Percentiles rank a stretch among this genome's conserved stretches.
These are phyloP conservation scores for Porphyrio hochstetteri DNA, from an alignment of 2,113 vertebrate species.

Conservation along the genomic window DNA sequence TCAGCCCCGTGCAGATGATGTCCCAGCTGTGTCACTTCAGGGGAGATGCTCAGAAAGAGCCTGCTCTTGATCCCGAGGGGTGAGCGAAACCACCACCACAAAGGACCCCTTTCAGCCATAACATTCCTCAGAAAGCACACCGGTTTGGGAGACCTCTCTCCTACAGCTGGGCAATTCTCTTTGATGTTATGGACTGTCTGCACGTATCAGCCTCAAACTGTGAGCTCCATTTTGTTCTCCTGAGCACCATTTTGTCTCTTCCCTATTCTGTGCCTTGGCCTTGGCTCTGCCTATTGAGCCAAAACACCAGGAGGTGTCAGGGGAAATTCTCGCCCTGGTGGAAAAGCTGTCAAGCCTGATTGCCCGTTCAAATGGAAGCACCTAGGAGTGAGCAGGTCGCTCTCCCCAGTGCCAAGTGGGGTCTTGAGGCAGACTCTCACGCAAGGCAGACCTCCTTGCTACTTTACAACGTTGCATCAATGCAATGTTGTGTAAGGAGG, in stretches of 20 bases:
- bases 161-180: constrained; percentile 37
- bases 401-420: background rate
- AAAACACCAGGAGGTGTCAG: constrained; percentile 65
- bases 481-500: fast-evolving
- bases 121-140: background rate
- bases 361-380: constrained; percentile 30
- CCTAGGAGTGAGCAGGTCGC: background rate
- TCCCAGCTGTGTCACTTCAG: fast-evolving
- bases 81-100: background rate
- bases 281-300: constrained; percentile 30
- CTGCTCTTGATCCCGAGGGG: fast-evolving
- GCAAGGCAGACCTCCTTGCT: background rate
- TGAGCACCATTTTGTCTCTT: constrained; percentile 41
- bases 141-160: background rate
- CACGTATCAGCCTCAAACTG: constrained; percentile 41
- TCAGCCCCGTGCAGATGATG: background rate
- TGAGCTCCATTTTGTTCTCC: constrained; percentile 48
- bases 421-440: fast-evolving
- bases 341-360: constrained; percentile 46
- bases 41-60: background rate
- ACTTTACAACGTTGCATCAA: fast-evolving
- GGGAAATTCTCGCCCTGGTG: background rate
- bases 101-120: constrained; percentile 14
- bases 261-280: constrained; percentile 37
- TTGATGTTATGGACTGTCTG: constrained; percentile 67